phyloP scores from a whole-genome alignment of 2,113 vertebrate species.

The Epinephelus fuscoguttatus region DNA sequence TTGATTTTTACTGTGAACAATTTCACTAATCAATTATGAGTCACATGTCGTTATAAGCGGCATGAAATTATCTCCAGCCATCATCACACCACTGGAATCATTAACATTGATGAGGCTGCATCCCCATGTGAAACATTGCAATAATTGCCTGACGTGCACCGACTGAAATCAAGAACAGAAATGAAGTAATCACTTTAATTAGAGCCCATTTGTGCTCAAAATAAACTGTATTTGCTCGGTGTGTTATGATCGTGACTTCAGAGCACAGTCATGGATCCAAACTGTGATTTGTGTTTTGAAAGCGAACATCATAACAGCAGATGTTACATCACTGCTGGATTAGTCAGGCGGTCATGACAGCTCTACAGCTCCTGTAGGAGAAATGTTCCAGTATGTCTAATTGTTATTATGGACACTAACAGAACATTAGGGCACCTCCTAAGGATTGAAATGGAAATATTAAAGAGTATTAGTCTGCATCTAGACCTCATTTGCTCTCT shows the following conservation, averaged over 20 bases:
- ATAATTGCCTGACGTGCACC: background rate
- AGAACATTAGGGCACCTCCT: constrained; percentile 10
- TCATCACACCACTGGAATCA: constrained; percentile 8
- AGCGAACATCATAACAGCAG: background rate
- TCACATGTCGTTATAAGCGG: constrained; percentile 27
- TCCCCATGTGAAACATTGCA: background rate
- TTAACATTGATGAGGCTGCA: background rate
- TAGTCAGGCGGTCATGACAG: background rate
- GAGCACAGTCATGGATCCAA: background rate
- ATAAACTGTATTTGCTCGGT: background rate
- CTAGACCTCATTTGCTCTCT: constrained; percentile 13
- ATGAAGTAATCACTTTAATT: constrained; percentile 6
- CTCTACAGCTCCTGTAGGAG: background rate
- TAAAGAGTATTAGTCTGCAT: constrained; percentile 7
- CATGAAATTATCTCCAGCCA: constrained; percentile 7
- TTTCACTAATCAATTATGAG: constrained; percentile 49
- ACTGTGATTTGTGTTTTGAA: background rate
- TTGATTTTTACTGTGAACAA: constrained; percentile 39
- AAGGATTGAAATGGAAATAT: constrained; percentile 19
- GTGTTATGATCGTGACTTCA: background rate
- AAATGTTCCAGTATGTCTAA: constrained; percentile 7
- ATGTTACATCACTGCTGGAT: constrained; percentile 2
- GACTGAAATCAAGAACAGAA: background rate
- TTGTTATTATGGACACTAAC: constrained; percentile 26
- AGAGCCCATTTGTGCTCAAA: background rate